These are phyloP conservation scores for Scophthalmus maximus DNA, from an alignment of 2,113 vertebrate species.

Conservation along the genomic window DNA sequence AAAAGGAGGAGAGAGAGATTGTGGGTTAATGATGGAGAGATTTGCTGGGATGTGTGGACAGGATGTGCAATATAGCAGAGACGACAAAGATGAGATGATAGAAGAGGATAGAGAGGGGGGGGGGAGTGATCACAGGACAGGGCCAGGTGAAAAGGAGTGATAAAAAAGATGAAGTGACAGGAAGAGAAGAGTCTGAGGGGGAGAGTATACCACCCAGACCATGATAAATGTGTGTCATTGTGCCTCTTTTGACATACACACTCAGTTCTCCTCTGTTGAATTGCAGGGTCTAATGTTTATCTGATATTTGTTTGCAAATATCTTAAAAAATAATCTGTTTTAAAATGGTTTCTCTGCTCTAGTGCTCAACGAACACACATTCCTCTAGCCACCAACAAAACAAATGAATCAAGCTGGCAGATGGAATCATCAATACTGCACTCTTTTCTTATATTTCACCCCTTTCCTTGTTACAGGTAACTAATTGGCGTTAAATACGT, in stretches of 20 bases:
- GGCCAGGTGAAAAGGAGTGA: conserved; percentile 15
- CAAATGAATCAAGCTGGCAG: conserved; percentile 35
- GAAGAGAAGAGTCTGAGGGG: not conserved
- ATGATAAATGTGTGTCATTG: conserved; percentile 25
- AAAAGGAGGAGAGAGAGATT: conserved; percentile 52
- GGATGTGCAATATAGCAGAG: conserved; percentile 51
- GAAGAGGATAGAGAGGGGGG: conserved; percentile 23
- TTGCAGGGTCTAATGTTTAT: conserved; percentile 20
- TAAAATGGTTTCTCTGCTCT: conserved; percentile 19
- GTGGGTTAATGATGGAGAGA: conserved; percentile 68
- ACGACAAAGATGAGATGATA: conserved; percentile 46
- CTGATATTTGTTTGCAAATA: conserved; percentile 45
- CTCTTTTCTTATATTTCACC: conserved; percentile 10
- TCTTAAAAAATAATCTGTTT: conserved; percentile 45
- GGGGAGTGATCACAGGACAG: conserved; percentile 15
- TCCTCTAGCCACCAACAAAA: conserved; percentile 25
- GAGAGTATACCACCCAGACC: not conserved
- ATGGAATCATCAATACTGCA: conserved; percentile 35
- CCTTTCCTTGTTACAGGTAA: conserved; percentile 16
- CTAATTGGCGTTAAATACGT: conserved; percentile 39
- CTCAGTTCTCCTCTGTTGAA: conserved; percentile 27
- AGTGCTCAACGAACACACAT: conserved; percentile 1
- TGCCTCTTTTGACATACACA: conserved; percentile 2
- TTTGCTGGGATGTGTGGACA: conserved; percentile 42
- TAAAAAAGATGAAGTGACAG: conserved; percentile 27